Evolutionary conservation across 2,888 invertebrate genomes (phyloP).

Genomic region (Chrysolina americana): DNA sequence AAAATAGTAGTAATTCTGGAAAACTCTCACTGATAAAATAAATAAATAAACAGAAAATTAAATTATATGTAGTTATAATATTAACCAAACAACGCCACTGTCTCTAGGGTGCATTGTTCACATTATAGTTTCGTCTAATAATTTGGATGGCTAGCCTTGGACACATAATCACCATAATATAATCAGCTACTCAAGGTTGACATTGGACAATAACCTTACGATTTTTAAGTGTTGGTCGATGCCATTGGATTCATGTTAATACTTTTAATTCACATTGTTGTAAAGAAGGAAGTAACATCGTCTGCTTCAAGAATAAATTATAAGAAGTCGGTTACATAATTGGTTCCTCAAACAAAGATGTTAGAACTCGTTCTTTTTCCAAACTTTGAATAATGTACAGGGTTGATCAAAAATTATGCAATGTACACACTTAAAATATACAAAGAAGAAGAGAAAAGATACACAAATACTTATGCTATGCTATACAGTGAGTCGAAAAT

Average conservation of each 20-base stretch:
- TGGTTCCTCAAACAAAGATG: not conserved
- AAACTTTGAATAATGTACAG: not conserved
- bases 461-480: no score
- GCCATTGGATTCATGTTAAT: conserved; percentile 43
- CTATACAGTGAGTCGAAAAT: no score
- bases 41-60: no score
- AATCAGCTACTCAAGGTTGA: conserved; percentile 55
- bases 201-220: conserved; percentile 50
- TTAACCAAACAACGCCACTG: conserved; percentile 43
- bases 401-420: not conserved
- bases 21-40: no score
- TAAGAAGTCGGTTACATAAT: conserved; percentile 1
- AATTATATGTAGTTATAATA: no score
- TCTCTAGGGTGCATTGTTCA: conserved; percentile 50
- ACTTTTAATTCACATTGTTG: conserved; percentile 40
- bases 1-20: no score
- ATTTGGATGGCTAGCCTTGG: conserved; percentile 44
- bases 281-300: conserved; percentile 37
- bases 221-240: conserved; percentile 36
- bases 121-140: conserved; percentile 41
- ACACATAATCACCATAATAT: conserved; percentile 51
- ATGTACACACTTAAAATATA: no score
- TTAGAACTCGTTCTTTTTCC: not conserved
- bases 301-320: conserved; percentile 17
- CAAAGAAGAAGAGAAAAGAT: no score